These are phyloP conservation scores for Hypomecis punctinalis DNA, from an alignment of 2,888 invertebrate species.

Conservation along the genomic window DNA sequence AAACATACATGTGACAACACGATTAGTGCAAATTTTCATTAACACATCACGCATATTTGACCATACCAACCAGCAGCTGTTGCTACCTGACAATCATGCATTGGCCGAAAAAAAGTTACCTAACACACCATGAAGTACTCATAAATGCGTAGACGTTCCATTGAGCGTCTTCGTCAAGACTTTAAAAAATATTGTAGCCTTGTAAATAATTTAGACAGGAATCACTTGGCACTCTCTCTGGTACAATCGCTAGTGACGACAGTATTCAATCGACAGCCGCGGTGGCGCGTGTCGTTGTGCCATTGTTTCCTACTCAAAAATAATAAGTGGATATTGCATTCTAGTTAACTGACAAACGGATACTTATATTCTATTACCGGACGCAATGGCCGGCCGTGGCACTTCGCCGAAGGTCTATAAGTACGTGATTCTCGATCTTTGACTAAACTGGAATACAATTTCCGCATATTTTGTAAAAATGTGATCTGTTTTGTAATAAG, in stretches of 20 bases:
- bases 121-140: not conserved
- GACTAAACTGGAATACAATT: constrained; percentile 9
- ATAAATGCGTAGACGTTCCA: not conserved
- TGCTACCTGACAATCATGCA: not conserved
- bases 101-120: not conserved
- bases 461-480: constrained; percentile 13
- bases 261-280: constrained; percentile 46
- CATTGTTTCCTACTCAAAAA: constrained; percentile 58
- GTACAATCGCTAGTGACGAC: constrained; percentile 38
- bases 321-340: constrained; percentile 69
- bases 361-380: constrained; percentile 34
- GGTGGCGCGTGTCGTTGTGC: constrained; percentile 53
- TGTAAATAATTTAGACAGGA: constrained; percentile 12
- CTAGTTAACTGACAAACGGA: constrained; percentile 46
- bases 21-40: too few relatives aligned
- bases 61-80: not conserved
- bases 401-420: constrained; percentile 23
- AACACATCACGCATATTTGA: not conserved
- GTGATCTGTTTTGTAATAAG: constrained; percentile 9
- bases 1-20: too few relatives aligned
- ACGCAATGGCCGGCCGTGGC: constrained; percentile 40
- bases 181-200: constrained; percentile 7
- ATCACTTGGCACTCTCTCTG: constrained; percentile 20
- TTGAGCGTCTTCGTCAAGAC: not conserved
- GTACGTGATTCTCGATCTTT: constrained; percentile 27